Evolutionary conservation across 1,140 invertebrate genomes (phyloP), one percentile per base, ranked within the genome.

Genomic region (Tetragnatha versicolor): DNA sequence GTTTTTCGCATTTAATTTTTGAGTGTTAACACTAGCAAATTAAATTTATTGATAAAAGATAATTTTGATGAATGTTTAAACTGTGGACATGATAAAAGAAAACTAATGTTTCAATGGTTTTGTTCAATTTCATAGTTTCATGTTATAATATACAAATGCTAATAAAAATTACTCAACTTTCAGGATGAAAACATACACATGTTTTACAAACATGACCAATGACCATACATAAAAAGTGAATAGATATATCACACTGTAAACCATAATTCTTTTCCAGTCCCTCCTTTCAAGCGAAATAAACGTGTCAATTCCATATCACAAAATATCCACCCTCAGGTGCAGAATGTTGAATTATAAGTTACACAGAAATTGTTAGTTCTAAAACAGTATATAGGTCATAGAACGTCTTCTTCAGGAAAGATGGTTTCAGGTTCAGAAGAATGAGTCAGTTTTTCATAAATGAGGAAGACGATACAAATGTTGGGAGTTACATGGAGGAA

Each of bases 401-500:
- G 76, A 60, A 79, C 53, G n/a, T 79, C 76, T 45, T 79, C 76
- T 68, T 79, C 76, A 53, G 63, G 29, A 58, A 69, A 69, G 27
- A 79, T 45, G 4, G n/a, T 65, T 22, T 79, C 76, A 17, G 76
- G 63, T 69, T 68, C 76, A 69, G 65, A 47, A 31, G 75, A 45
- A 37, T 75, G 82, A 35, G 92, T 93, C 86, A 97, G 91, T 85
- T 94, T 94, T 88, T 99, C 97, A 90, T 98, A 99, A 84, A 98
- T 94, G 80, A 98, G 88, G 89, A 98, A 96, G 82, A 98, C 95
- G 84, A 99, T 91, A 88, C 96, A 97, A 85, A 97, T 96, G 87
- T 98, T 98, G 81, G 98, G 97, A 82, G 94, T 95, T 82, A 98
- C 96, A 87, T 98, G 95, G 82, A 97, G 87, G 84, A 98, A 89